phyloP scores from a whole-genome alignment of 2,797 vertebrate species.

The Dromococcyx pavoninus region DNA sequence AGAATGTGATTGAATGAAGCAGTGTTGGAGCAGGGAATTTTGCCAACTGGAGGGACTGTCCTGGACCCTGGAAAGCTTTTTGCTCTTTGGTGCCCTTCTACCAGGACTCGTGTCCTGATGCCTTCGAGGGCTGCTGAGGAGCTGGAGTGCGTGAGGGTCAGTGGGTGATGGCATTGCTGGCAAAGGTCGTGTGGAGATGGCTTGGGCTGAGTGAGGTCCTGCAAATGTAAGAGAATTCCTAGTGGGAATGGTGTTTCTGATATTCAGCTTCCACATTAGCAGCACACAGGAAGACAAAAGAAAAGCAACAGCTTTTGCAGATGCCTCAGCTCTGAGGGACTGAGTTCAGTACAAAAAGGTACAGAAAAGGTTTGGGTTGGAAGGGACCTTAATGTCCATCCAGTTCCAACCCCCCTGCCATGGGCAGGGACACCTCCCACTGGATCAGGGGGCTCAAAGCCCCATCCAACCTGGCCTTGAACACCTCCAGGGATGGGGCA shows the following conservation, averaged over 20 bases:
- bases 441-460: too few relatives aligned
- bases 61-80: not conserved
- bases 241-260: not conserved
- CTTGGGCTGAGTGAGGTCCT: not conserved
- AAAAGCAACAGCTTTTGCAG: not conserved
- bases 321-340: not conserved
- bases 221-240: not conserved
- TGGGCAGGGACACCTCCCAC: too few relatives aligned
- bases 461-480: too few relatives aligned
- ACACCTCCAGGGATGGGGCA: too few relatives aligned
- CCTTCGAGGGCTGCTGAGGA: not conserved
- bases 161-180: not conserved
- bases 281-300: not conserved
- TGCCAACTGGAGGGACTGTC: not conserved
- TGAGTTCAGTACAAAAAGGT: not conserved
- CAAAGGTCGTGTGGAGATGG: not conserved
- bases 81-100: not conserved
- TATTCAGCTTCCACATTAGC: not conserved
- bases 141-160: not conserved
- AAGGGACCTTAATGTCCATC: too few relatives aligned
- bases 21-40: not conserved
- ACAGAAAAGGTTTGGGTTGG: too few relatives aligned
- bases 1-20: not conserved
- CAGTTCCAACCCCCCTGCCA: too few relatives aligned
- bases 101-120: accelerated